phyloP scores from a whole-genome alignment of 2,797 vertebrate genomes.

The Aldrovandia affinis region DNA sequence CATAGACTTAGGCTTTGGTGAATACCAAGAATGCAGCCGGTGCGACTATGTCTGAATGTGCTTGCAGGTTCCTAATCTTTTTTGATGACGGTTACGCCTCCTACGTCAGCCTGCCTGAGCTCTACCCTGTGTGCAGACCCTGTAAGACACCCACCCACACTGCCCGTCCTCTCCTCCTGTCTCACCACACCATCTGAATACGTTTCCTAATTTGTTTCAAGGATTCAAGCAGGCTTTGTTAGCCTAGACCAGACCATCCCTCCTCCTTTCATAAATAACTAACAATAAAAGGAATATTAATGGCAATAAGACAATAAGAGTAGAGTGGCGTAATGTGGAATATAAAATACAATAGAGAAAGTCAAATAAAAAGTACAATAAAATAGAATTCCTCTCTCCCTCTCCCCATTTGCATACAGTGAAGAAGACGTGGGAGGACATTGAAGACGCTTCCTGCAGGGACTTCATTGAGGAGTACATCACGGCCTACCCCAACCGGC shows the following conservation, averaged over 20 bases:
- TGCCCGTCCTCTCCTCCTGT: conserved; percentile 16
- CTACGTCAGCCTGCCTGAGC: conserved; percentile 89
- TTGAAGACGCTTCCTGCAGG: conserved; percentile 90
- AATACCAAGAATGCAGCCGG: neutral
- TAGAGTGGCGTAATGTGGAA: neutral
- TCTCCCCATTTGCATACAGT: conserved; percentile 68
- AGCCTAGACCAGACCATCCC: too few species aligned
- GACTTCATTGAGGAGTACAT: conserved; percentile 98
- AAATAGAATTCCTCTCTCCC: neutral
- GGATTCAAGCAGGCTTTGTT: too few species aligned
- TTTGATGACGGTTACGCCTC: conserved; percentile 98
- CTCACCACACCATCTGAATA: neutral
- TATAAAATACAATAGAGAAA: neutral
- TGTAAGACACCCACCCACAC: conserved; percentile 70
- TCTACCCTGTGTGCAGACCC: conserved; percentile 90
- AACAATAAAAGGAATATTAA: neutral
- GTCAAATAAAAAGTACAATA: neutral
- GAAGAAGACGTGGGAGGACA: conserved; percentile 92
- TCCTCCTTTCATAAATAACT: neutral
- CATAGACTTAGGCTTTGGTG: neutral
- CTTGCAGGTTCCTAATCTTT: conserved; percentile 90
- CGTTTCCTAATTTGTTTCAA: neutral
- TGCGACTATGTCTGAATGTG: neutral
- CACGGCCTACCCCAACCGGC: conserved; percentile 93
- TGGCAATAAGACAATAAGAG: neutral